Percentiles rank a stretch among this genome's conserved stretches.
Conservation (phyloP, 1,140 invertebrate genomes). For the Apis florea region DNA sequence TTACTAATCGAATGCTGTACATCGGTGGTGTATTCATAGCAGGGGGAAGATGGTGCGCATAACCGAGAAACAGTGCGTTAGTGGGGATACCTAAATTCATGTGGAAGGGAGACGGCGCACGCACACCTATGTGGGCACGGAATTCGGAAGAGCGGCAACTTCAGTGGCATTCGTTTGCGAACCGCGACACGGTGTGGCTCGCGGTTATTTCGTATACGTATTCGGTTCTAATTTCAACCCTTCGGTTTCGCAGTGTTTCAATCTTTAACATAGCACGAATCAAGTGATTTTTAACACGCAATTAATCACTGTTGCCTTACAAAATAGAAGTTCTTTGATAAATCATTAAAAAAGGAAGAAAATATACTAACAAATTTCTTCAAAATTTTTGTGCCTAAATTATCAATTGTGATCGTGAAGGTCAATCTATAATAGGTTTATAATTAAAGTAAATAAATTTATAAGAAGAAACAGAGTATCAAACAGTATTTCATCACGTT, state of each 20-base stretch:
- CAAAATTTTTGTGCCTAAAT: not conserved
- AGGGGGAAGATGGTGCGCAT: conserved; percentile 4
- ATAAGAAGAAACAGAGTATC: not conserved
- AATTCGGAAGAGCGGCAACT: conserved; percentile 60
- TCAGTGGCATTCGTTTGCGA: conserved; percentile 61
- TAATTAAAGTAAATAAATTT: not conserved
- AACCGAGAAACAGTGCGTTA: not conserved
- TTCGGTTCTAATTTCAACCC: not conserved
- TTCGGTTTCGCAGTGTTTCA: too few relatives aligned
- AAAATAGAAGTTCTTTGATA: too few relatives aligned
- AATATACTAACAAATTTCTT: not conserved
- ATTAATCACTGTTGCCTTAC: not conserved
- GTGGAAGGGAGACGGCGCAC: conserved; percentile 30
- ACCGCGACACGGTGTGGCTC: conserved; percentile 46
- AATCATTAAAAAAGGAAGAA: not conserved
- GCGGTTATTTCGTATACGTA: not conserved
- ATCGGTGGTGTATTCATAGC: conserved; percentile 7
- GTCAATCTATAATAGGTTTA: not conserved
- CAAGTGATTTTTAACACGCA: not conserved
- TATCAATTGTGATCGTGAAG: not conserved
- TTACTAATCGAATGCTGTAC: conserved; percentile 36
- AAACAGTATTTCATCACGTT: conserved; percentile 41
- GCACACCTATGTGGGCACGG: conserved; percentile 59
- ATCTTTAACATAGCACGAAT: not conserved
- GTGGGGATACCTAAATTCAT: conserved; percentile 39